phyloP scores from a whole-genome alignment of 2,888 invertebrate species.

The Oegoconia quadripuncta region DNA sequence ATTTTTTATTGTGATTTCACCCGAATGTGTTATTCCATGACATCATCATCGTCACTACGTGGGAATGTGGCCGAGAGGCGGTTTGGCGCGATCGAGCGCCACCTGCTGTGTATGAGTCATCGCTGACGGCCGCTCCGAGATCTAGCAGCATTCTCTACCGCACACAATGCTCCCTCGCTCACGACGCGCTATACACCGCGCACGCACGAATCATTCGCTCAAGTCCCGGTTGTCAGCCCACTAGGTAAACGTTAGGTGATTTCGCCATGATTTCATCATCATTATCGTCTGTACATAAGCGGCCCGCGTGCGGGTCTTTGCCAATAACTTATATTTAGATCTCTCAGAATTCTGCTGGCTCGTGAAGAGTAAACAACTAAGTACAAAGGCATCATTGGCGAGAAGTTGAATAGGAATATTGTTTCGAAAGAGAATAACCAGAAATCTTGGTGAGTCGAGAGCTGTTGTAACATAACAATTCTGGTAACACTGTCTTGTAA shows the following conservation, averaged over 20 bases:
- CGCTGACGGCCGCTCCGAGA: slow-evolving; percentile 27
- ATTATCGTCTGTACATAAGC: slow-evolving; percentile 33
- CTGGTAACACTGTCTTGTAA: neutral
- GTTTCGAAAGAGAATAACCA: slow-evolving; percentile 9
- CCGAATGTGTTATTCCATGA: slow-evolving; percentile 77
- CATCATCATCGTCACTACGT: slow-evolving; percentile 55
- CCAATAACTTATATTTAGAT: slow-evolving; percentile 65
- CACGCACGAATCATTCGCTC: slow-evolving; percentile 37
- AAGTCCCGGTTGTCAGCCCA: slow-evolving; percentile 72
- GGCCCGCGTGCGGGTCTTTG: slow-evolving; percentile 47
- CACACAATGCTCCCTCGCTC: slow-evolving; percentile 37
- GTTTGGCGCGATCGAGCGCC: slow-evolving; percentile 45
- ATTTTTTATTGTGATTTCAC: slow-evolving; percentile 61
- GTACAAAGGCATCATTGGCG: slow-evolving; percentile 10
- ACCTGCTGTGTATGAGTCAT: slow-evolving; percentile 37
- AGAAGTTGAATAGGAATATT: slow-evolving; percentile 4
- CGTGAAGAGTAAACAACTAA: slow-evolving; percentile 21
- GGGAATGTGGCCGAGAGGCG: slow-evolving; percentile 51
- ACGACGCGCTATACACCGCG: slow-evolving; percentile 38
- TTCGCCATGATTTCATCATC: slow-evolving; percentile 48
- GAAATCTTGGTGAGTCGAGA: slow-evolving; percentile 20
- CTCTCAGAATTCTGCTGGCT: slow-evolving; percentile 45
- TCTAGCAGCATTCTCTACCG: slow-evolving; percentile 33
- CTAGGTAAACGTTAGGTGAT: slow-evolving; percentile 71
- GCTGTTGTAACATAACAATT: slow-evolving; percentile 9